Evolutionary conservation across 37 sponge, comb jelly and placozoan species (phyloP), one percentile per base, ranked within the genome.

Genomic region (Cladorhizidae sp.): DNA sequence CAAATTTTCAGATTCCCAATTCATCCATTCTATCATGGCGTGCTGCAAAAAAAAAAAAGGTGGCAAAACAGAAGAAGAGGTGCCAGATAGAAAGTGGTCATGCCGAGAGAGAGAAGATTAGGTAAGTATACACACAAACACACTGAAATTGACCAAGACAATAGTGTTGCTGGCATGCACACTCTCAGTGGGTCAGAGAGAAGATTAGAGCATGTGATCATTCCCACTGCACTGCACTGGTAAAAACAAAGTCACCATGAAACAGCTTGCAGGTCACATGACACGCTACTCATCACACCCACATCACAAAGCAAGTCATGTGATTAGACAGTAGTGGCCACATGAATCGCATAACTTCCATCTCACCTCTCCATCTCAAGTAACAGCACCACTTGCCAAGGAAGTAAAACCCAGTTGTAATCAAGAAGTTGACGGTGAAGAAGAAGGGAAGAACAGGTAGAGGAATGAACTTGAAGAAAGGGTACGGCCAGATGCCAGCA

Each of bases 361-460:
- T 17, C 72, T 86, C 49, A 90, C 91, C 79, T 86, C 50, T 31
- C 88, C 84, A 92, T 74, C 89, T 72, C 54, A 75, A 64, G 55
- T 84, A 64, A 36, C 63, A 58, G 21, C 84, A 0, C 28, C 17
- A 15, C 67, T 80, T 73, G 11, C 93, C 93, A 0, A 79, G 0
- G 32, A 77, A 85, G 64, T 70, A 80, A 2, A 92, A 40, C 1
- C 57, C 31, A 18, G 87, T 64, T 0, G n/a, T n/a, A 14, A 80
- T 45, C 14, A 92, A 33, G 58, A 65, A 80, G 42, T 70, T 80
- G 6, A 17, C 70, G 62, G 73, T 67, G 78, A 87, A 92, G 86
- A 91, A 91, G 26, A 86, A 39, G 15, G 91, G 59, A 0, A 91
- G 67, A 3, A 73, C 39, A 18, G 83, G 79, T 2, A 74, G 77